Evolutionary conservation across 2,797 vertebrate species (phyloP).

Genomic region (Melanogrammus aeglefinus): DNA sequence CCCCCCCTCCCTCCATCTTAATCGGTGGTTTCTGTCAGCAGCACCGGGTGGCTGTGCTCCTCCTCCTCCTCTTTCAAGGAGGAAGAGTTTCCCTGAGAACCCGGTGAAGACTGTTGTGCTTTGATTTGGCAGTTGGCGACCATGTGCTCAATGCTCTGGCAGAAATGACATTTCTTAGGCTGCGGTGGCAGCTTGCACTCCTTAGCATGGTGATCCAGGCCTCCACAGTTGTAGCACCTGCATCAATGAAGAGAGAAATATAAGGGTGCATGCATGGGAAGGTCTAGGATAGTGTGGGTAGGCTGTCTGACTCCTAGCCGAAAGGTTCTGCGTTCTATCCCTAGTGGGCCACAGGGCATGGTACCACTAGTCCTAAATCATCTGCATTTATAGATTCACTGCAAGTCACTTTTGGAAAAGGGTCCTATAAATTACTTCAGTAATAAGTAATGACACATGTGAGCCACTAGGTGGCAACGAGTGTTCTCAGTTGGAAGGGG

Average conservation of each 20-base stretch:
- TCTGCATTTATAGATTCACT: not conserved
- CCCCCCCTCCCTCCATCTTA: constrained; percentile 41
- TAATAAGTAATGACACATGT: constrained; percentile 2
- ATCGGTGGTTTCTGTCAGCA: constrained; percentile 72
- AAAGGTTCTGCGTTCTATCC: not conserved
- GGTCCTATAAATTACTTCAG: not conserved
- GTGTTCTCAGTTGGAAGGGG: not conserved
- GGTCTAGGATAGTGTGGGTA: not conserved
- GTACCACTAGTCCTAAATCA: not conserved
- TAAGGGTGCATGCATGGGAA: not conserved
- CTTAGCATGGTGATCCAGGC: constrained; percentile 95
- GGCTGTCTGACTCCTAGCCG: not conserved
- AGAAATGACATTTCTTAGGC: constrained; percentile 98
- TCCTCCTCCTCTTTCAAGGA: constrained; percentile 78
- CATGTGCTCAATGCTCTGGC: constrained; percentile 96
- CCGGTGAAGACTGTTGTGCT: constrained; percentile 84
- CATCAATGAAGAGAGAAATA: not conserved
- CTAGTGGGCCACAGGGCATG: not conserved
- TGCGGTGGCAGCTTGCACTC: constrained; percentile 96
- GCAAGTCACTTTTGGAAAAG: not conserved
- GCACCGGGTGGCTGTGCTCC: constrained; percentile 69
- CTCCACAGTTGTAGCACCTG: constrained; percentile 97
- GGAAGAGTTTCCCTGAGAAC: constrained; percentile 84
- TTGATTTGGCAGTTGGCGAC: constrained; percentile 91
- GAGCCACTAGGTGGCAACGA: constrained; percentile 52